Conservation (phyloP, 2,797 vertebrate species). For the Tiaroga cobitis region DNA sequence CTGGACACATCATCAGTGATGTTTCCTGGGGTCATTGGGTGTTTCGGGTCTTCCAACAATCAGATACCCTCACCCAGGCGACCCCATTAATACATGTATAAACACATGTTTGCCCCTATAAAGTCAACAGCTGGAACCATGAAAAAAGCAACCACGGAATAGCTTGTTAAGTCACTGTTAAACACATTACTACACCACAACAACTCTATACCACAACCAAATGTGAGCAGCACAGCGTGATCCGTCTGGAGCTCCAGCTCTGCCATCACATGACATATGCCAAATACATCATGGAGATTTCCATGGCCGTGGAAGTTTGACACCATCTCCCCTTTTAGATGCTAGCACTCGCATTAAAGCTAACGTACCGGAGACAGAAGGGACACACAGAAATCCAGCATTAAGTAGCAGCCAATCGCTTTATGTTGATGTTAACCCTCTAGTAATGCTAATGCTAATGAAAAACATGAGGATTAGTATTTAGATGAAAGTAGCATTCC, state of each 20-base stretch:
- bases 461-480: slow-evolving; percentile 26
- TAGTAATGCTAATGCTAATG: slow-evolving; percentile 9
- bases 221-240: slow-evolving; percentile 18
- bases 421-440: slow-evolving; percentile 16
- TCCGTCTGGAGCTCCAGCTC: slow-evolving; percentile 9
- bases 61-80: too few relatives aligned
- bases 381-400: background rate
- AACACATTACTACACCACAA: background rate
- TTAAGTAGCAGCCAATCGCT: background rate
- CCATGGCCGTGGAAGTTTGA: slow-evolving; percentile 37
- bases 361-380: slow-evolving; percentile 11
- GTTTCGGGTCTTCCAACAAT: too few relatives aligned
- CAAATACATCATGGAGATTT: slow-evolving; percentile 44
- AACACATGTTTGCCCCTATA: background rate
- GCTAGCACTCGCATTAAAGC: background rate
- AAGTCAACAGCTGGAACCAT: background rate
- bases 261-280: slow-evolving; percentile 33
- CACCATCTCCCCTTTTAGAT: slow-evolving; percentile 27
- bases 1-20: too few relatives aligned
- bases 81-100: background rate
- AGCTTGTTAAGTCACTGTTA: slow-evolving; percentile 7
- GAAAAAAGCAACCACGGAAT: background rate
- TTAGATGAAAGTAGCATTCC: slow-evolving; percentile 16
- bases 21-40: too few relatives aligned
- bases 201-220: background rate